Evolutionary conservation across 2,113 vertebrate species (phyloP).

Genomic region (Spermophilus dauricus): DNA sequence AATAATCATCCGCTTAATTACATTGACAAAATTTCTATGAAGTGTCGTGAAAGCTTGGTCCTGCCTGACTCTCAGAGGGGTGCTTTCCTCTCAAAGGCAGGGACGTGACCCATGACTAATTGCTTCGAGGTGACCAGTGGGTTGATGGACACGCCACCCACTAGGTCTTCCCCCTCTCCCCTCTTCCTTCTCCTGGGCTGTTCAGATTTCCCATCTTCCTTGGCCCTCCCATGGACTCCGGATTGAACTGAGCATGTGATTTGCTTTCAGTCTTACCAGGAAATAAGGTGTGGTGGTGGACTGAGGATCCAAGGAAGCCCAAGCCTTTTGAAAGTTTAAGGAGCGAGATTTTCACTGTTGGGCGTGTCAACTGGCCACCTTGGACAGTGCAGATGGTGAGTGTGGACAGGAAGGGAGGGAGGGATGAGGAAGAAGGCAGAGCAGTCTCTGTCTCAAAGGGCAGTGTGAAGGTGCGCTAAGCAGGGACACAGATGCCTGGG

Average conservation of each 20-base stretch:
- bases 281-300: background rate
- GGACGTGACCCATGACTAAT: background rate
- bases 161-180: background rate
- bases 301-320: background rate
- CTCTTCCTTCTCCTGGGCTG: background rate
- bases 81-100: background rate
- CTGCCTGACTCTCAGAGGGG: background rate
- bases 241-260: background rate
- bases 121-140: background rate
- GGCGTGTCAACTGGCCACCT: background rate
- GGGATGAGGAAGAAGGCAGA: background rate
- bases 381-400: background rate
- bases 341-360: background rate
- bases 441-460: background rate
- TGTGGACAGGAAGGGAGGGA: background rate
- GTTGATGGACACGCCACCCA: background rate
- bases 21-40: no score
- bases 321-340: background rate
- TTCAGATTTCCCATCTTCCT: background rate
- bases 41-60: no score
- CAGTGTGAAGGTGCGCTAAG: accelerated
- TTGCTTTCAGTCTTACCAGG: background rate
- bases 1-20: no score
- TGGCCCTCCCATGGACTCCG: background rate
- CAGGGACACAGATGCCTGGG: background rate